Conservation (phyloP, 2,797 vertebrate species). For the Muscicapa comitata region DNA sequence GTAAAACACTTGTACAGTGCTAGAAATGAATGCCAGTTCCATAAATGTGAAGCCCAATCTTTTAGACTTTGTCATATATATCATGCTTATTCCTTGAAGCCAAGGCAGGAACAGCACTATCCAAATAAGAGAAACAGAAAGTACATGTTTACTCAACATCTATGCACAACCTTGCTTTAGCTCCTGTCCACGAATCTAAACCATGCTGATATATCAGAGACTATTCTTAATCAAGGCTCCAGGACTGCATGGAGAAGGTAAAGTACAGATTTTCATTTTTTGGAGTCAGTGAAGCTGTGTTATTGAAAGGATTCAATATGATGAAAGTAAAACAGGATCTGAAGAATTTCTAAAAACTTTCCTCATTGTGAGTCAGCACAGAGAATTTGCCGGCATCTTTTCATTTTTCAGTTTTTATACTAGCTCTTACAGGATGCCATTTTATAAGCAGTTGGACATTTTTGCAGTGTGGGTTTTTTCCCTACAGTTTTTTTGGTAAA, state of each 20-base stretch:
- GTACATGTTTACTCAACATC: background rate
- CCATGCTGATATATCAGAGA: background rate
- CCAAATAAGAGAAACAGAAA: background rate
- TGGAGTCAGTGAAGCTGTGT: background rate
- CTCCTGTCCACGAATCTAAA: background rate
- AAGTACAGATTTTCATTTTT: background rate
- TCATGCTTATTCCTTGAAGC: background rate
- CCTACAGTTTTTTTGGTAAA: background rate
- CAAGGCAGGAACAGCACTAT: background rate
- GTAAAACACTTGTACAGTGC: background rate
- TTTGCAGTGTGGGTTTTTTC: background rate
- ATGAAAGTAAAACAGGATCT: background rate
- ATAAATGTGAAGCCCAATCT: background rate
- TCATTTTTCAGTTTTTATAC: background rate
- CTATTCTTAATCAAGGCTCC: background rate
- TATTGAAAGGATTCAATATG: background rate
- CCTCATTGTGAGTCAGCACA: background rate
- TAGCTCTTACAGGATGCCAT: background rate
- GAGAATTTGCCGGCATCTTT: background rate
- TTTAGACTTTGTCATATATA: background rate
- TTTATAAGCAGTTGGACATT: background rate
- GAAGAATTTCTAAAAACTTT: background rate
- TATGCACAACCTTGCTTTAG: background rate
- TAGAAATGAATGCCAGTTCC: background rate
- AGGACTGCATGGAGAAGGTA: background rate